Evolutionary conservation across 2,113 vertebrate species (phyloP).

Genomic region (Azemiops feae): DNA sequence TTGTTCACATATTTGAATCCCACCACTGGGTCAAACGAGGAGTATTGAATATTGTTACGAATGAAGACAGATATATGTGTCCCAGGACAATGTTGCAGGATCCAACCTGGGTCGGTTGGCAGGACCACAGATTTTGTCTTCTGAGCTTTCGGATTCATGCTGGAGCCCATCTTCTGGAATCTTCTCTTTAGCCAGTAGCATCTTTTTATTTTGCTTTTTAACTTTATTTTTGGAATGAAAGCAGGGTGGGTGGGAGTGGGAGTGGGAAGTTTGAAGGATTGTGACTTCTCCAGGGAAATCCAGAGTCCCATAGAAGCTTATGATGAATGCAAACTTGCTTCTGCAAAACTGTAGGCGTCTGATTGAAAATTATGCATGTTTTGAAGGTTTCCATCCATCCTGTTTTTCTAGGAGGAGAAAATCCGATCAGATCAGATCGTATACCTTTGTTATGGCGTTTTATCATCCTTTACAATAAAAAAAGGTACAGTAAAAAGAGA

Average conservation of each 20-base stretch:
- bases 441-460: neutral
- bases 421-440: neutral
- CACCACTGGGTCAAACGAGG: too few relatives aligned
- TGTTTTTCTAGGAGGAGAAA: neutral
- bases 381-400: accelerated
- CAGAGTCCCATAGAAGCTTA: neutral
- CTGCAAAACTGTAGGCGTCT: neutral
- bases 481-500: neutral
- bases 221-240: neutral
- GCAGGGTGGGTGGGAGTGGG: neutral
- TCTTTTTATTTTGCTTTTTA: neutral
- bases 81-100: too few relatives aligned
- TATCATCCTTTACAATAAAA: neutral
- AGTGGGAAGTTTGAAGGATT: neutral
- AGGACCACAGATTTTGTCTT: too few relatives aligned
- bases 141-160: too few relatives aligned
- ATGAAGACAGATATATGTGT: too few relatives aligned
- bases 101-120: too few relatives aligned
- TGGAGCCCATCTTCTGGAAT: too few relatives aligned
- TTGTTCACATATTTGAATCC: too few relatives aligned
- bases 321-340: neutral
- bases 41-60: too few relatives aligned
- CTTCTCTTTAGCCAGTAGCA: too few relatives aligned
- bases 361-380: neutral
- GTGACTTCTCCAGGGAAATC: neutral